Conservation (phyloP, 2,888 invertebrate species). For the Ectropis crepuscularia region DNA sequence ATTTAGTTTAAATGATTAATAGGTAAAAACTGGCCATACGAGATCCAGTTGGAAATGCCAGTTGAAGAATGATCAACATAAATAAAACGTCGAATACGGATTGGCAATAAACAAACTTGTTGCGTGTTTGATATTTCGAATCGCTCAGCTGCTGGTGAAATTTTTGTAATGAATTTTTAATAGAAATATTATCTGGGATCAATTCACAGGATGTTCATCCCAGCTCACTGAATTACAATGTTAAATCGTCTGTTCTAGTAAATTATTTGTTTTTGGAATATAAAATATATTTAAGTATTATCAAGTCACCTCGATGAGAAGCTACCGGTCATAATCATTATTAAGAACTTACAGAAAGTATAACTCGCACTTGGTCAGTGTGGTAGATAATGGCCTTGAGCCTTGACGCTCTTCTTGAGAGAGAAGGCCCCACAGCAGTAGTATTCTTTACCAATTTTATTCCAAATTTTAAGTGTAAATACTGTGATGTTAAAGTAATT, state of each 20-base stretch:
- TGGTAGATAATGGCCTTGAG: too few relatives aligned
- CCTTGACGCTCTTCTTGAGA: too few relatives aligned
- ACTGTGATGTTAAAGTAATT: background rate
- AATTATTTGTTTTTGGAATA: too few relatives aligned
- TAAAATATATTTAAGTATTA: too few relatives aligned
- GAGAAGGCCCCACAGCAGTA: too few relatives aligned
- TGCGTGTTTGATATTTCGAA: slow-evolving; percentile 62
- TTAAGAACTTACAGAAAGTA: too few relatives aligned
- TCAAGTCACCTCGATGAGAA: too few relatives aligned
- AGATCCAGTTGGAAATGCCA: slow-evolving; percentile 38
- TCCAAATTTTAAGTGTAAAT: background rate
- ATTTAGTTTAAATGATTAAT: slow-evolving; percentile 20
- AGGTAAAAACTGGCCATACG: slow-evolving; percentile 27
- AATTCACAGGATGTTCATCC: background rate
- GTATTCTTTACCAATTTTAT: background rate
- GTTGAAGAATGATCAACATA: slow-evolving; percentile 63
- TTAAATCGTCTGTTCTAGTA: background rate
- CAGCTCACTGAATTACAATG: background rate
- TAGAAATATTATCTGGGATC: slow-evolving; percentile 16
- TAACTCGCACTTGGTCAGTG: too few relatives aligned
- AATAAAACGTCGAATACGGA: slow-evolving; percentile 67
- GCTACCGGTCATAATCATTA: too few relatives aligned
- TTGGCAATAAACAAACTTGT: slow-evolving; percentile 76
- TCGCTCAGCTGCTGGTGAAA: slow-evolving; percentile 49
- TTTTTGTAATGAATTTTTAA: slow-evolving; percentile 27